Evolutionary conservation across 23 tunicate species (phyloP), one percentile per base, ranked within the genome.

Genomic region (Botrylloides violaceus): DNA sequence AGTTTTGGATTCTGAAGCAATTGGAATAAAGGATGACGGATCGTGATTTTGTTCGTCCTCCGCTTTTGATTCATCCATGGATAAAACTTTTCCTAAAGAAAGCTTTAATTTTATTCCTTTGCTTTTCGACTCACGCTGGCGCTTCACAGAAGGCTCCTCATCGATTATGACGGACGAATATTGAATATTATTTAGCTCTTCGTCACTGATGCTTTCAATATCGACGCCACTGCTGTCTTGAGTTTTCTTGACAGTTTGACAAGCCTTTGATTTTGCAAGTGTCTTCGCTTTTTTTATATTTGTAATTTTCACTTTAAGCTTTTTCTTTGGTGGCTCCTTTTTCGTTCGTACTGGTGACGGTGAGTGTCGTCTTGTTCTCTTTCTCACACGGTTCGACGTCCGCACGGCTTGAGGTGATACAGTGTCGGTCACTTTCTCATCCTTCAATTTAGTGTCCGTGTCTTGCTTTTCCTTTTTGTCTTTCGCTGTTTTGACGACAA

Each of bases 21-120:
- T n/a, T 56, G 20, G 26, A 18, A 32, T 23, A 4, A 56, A 22
- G 12, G 29, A n/a, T 12, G 23, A 39, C 19, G 19, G 21, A 65
- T 65, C 71, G 19, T 0, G 26, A 19, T 18, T 12, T 20, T 32
- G 36, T 26, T 18, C 28, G 0, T 39, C 26, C 7, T 32, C 37
- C 37, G 0, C 37, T 35, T 21, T 28, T 5, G 26, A 22, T 36
- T 68, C 58, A 4, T 53, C 32, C 4, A 56, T 35, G 12, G 29
- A 32, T 9, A 68, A 2, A 5, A 68, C 74, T 43, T 68, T 68
- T 9, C 74, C 74, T 23, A 68, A 43, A 4, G 74, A 68, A 9
- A 68, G 37, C 29, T 68, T 68, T 26, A 68, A 68, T 43, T 68
- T 68, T 12, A 68, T 68, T 38, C 74, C 58, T 60, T 29, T 29